Evolutionary conservation across 1,140 invertebrate genomes (phyloP).

Genomic region (Drosophila orena): DNA sequence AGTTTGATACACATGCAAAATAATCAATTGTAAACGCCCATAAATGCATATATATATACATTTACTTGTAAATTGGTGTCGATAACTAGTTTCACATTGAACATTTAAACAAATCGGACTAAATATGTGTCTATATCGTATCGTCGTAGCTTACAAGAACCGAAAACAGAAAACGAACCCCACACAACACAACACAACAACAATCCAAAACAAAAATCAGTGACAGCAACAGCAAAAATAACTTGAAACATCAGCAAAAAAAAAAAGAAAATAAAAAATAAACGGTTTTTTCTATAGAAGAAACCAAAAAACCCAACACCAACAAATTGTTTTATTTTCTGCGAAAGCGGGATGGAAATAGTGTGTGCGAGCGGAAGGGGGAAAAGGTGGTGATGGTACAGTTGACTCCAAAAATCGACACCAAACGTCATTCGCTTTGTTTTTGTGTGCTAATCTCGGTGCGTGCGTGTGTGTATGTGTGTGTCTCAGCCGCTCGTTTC

Average conservation of each 20-base stretch:
- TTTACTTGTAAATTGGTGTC: constrained; percentile 25
- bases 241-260: constrained; percentile 39
- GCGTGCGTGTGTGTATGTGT: constrained; percentile 3
- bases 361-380: neutral
- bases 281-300: constrained; percentile 80
- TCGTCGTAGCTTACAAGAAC: constrained; percentile 23
- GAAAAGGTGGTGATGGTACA: constrained; percentile 16
- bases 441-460: constrained; percentile 30
- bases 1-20: constrained; percentile 35
- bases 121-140: constrained; percentile 31
- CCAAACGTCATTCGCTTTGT: constrained; percentile 42
- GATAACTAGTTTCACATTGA: constrained; percentile 14
- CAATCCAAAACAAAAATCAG: constrained; percentile 2
- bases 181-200: neutral
- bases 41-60: constrained; percentile 16
- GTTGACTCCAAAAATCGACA: constrained; percentile 39
- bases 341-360: constrained; percentile 3
- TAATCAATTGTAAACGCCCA: constrained; percentile 33
- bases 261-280: constrained; percentile 60
- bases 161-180: constrained; percentile 5
- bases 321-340: constrained; percentile 19
- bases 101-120: constrained; percentile 18
- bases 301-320: constrained; percentile 63
- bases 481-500: neutral
- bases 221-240: constrained; percentile 14